Percentiles rank a stretch among this genome's conserved stretches.
phyloP scores from a whole-genome alignment of 2,888 invertebrate genomes.

The Ophion ellenae region DNA sequence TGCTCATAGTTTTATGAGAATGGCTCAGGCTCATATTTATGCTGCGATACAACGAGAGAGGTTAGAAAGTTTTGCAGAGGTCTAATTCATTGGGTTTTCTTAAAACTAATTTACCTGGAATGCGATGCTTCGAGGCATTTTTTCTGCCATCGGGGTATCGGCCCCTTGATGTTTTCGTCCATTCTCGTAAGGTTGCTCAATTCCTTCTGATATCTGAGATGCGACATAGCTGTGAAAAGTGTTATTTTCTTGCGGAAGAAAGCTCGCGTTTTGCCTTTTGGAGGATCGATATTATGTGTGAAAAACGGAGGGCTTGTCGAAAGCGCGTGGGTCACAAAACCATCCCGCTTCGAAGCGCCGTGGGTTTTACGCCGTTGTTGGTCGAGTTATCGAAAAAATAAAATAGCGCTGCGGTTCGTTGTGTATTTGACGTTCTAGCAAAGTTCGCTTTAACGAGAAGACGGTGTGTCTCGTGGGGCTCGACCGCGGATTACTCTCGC shows the following conservation, averaged over 20 bases:
- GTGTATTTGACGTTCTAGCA: background rate
- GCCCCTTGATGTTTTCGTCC: slow-evolving; percentile 92
- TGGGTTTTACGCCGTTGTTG: background rate
- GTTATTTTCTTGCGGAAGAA: background rate
- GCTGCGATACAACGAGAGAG: slow-evolving; percentile 75
- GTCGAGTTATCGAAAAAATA: background rate
- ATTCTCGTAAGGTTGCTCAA: slow-evolving; percentile 90
- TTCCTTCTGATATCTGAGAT: slow-evolving; percentile 92
- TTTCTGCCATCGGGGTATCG: slow-evolving; percentile 91
- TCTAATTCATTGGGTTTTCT: slow-evolving; percentile 4
- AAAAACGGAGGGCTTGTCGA: background rate
- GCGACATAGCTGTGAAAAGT: slow-evolving; percentile 86
- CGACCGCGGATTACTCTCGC: background rate
- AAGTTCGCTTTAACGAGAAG: background rate
- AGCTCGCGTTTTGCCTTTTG: background rate
- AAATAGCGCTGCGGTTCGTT: background rate
- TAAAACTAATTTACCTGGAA: slow-evolving; percentile 74
- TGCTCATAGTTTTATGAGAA: slow-evolving; percentile 86
- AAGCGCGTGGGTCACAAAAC: slow-evolving; percentile 33
- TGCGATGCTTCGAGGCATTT: slow-evolving; percentile 87
- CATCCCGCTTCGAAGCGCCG: slow-evolving; percentile 28
- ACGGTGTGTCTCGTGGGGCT: background rate
- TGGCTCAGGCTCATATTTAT: slow-evolving; percentile 88
- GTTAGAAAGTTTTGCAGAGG: slow-evolving; percentile 1
- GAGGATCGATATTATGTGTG: background rate